A percentile compares a stretch with the other conserved stretches of the same genome.
These are phyloP conservation scores for Numenius arquata DNA, from an alignment of 2,113 vertebrate genomes.

Conservation along the genomic window DNA sequence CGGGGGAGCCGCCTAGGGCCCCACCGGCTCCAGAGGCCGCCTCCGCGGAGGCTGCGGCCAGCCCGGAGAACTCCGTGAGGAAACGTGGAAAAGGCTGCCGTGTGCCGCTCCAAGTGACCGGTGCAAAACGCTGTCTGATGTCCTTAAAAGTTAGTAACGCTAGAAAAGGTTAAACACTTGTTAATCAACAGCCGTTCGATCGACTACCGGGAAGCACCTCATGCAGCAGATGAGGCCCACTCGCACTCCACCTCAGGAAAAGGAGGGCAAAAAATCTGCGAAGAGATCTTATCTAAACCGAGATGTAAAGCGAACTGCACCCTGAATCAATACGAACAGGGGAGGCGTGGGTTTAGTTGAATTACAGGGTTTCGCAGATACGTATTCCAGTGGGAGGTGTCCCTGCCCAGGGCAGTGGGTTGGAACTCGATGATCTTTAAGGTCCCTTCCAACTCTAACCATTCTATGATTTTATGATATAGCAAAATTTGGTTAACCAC, in stretches of 20 bases:
- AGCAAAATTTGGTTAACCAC: no score
- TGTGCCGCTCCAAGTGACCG: accelerated
- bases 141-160: neutral
- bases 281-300: neutral
- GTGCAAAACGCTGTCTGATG: accelerated
- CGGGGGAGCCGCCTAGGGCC: neutral
- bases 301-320: neutral
- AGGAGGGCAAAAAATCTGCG: neutral
- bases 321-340: neutral
- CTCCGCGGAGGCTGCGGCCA: no score
- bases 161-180: no score
- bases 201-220: accelerated
- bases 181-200: accelerated
- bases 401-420: no score
- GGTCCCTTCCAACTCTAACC: no score
- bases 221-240: accelerated
- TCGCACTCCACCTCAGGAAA: no score
- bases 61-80: neutral
- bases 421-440: no score
- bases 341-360: neutral
- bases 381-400: no score
- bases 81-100: accelerated
- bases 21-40: no score
- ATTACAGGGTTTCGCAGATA: neutral
- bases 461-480: no score